phyloP scores from a whole-genome alignment of 1,140 invertebrate genomes.

The Panagrolaimus sp. region DNA sequence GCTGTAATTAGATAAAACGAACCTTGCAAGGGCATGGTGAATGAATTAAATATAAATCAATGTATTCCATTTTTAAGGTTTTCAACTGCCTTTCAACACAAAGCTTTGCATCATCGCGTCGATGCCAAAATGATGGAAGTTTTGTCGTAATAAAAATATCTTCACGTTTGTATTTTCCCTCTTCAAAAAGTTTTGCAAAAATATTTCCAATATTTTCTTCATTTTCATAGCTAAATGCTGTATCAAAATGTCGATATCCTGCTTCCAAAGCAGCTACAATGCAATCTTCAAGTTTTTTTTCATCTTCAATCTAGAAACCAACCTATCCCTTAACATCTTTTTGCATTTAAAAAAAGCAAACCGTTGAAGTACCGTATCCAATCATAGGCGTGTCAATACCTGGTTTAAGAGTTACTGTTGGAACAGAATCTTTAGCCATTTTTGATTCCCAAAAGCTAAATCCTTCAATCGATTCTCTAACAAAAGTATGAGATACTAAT shows the following conservation, averaged over 20 bases:
- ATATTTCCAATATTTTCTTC: conserved; percentile 67
- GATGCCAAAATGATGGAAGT: conserved; percentile 8
- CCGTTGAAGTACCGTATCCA: too few species aligned
- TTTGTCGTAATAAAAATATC: conserved; percentile 75
- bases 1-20: too few species aligned
- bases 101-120: background rate
- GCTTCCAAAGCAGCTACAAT: conserved; percentile 21
- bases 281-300: conserved; percentile 12
- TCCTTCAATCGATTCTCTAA: too few species aligned
- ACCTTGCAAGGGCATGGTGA: conserved; percentile 14
- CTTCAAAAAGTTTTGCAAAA: conserved; percentile 60
- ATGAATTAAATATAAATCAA: conserved; percentile 29
- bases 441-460: too few species aligned
- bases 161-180: conserved; percentile 63
- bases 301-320: background rate
- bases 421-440: too few species aligned
- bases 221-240: conserved; percentile 70
- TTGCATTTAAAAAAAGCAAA: too few species aligned
- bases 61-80: conserved; percentile 27
- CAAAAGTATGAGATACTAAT: too few species aligned
- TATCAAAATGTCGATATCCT: conserved; percentile 62
- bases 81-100: conserved; percentile 20
- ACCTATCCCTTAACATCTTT: too few species aligned
- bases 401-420: too few species aligned
- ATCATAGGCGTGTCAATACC: too few species aligned